Conservation (phyloP, 2,113 vertebrate genomes). For the Ranitomeya imitator region DNA sequence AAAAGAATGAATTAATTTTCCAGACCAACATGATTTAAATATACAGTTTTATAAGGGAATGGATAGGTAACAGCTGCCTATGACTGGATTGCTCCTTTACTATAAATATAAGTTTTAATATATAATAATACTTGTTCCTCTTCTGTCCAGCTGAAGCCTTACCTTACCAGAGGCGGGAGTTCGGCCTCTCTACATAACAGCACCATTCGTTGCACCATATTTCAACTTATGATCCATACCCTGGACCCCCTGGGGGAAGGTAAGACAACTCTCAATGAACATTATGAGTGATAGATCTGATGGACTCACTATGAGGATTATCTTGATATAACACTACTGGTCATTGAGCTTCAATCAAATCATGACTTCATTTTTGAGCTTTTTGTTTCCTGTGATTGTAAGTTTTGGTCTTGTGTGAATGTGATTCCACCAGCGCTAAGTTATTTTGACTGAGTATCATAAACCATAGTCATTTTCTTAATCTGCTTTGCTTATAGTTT, state of each 20-base stretch:
- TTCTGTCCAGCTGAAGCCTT: slow-evolving; percentile 74
- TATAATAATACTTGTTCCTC: slow-evolving; percentile 42
- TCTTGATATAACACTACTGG: neutral
- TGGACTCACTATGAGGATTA: neutral
- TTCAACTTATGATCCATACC: slow-evolving; percentile 93
- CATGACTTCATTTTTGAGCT: neutral
- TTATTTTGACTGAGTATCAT: neutral
- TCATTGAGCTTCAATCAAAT: neutral
- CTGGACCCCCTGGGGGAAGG: slow-evolving; percentile 89
- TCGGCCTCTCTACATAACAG: slow-evolving; percentile 93
- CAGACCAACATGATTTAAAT: neutral
- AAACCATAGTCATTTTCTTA: neutral
- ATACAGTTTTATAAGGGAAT: neutral
- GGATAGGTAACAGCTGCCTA: too few relatives aligned
- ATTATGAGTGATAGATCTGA: neutral
- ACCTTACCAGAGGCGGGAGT: slow-evolving; percentile 85
- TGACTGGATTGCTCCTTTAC: too few relatives aligned
- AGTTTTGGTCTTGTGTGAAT: neutral
- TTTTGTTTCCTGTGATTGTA: neutral
- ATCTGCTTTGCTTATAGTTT: neutral
- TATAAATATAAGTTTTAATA: neutral
- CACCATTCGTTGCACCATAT: slow-evolving; percentile 88
- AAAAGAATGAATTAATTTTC: neutral
- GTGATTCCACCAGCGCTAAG: neutral
- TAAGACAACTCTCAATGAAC: slow-evolving; percentile 69